These are phyloP conservation scores for Thera britannica DNA, from an alignment of 2,888 invertebrate species.

Conservation along the genomic window DNA sequence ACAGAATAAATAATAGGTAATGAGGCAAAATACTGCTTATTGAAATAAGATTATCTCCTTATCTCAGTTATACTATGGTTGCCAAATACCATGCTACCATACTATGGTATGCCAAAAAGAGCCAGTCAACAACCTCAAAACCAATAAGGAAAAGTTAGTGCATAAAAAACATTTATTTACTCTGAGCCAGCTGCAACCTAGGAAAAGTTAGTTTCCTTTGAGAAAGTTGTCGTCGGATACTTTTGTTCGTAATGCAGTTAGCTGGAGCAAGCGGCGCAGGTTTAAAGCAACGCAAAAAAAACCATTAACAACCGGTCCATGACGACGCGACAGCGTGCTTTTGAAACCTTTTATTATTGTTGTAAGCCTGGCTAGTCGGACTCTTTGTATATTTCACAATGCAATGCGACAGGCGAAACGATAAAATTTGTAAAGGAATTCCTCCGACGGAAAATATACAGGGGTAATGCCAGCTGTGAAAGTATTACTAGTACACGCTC, in stretches of 20 bases:
- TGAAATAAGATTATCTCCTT: too few relatives aligned
- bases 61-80: too few relatives aligned
- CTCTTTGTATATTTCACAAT: slow-evolving; percentile 47
- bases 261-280: slow-evolving; percentile 44
- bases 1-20: too few relatives aligned
- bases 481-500: slow-evolving; percentile 2
- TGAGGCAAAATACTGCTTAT: too few relatives aligned
- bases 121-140: slow-evolving; percentile 33
- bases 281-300: slow-evolving; percentile 56
- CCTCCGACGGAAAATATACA: slow-evolving; percentile 35
- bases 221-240: slow-evolving; percentile 37
- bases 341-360: slow-evolving; percentile 51
- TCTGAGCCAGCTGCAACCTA: slow-evolving; percentile 27
- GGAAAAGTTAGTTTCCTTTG: slow-evolving; percentile 39
- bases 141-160: slow-evolving; percentile 36
- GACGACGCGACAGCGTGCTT: slow-evolving; percentile 54
- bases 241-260: slow-evolving; percentile 43
- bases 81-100: too few relatives aligned
- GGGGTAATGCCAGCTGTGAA: slow-evolving; percentile 16
- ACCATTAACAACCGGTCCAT: slow-evolving; percentile 56
- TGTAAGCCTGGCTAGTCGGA: slow-evolving; percentile 39
- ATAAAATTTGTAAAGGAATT: slow-evolving; percentile 40
- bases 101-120: slow-evolving; percentile 2
- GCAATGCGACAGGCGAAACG: slow-evolving; percentile 41
- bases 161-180: slow-evolving; percentile 39